Base-by-base conservation (phyloP, 2,888 invertebrate genomes). In the Beris chalybata region DNA sequence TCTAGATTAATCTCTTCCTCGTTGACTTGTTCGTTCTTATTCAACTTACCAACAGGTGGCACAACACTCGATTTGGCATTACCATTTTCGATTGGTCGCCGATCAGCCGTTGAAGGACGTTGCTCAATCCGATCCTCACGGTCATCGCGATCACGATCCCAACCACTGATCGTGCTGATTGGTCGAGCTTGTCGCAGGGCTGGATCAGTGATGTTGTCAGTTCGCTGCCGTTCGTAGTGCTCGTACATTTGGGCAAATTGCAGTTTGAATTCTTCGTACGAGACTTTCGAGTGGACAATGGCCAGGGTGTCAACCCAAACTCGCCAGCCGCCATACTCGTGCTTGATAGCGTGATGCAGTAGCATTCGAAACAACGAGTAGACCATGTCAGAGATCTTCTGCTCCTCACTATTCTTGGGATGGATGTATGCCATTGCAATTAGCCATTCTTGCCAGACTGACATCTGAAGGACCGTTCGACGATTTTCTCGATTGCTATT, bases 231-330 rank as follows among this genome's bases (percentile, higher is more conserved):
- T 77, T 97, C 96, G 78, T 97, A 97, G 77, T 94, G 94, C 77
- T 95, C 95, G 78, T 95, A 95, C 94, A 97, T 95, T 83, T 96
- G 95, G 43, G 96, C 94, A 82, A 97, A 97, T 80, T 97, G 97
- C 5, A 96, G 86, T 77, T 95, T 95, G 81, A 97, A 98, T 80
- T 98, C 97, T 83, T 98, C 97, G 79, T 97, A 97, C 0, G 97
- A 96, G 7, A 98, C 97, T 87, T 98, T 98, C 1, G 98, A 98
- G 82, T 99, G 99, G 2, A 99, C 95, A 75, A 99, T 99, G 52
- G 99, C 98, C 68, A 99, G 82, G 0, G 99, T 99, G 78, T 99
- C 99, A 5, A 99, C 98, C 99, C 99, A 99, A 15, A 99, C 99
- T 69, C 99, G 84, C 99, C 99, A 99, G 13, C 99, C 99, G 5